Percentiles rank a stretch among this genome's conserved stretches.
These are phyloP conservation scores for Laothoe populi DNA, from an alignment of 2,888 invertebrate species.

Conservation along the genomic window DNA sequence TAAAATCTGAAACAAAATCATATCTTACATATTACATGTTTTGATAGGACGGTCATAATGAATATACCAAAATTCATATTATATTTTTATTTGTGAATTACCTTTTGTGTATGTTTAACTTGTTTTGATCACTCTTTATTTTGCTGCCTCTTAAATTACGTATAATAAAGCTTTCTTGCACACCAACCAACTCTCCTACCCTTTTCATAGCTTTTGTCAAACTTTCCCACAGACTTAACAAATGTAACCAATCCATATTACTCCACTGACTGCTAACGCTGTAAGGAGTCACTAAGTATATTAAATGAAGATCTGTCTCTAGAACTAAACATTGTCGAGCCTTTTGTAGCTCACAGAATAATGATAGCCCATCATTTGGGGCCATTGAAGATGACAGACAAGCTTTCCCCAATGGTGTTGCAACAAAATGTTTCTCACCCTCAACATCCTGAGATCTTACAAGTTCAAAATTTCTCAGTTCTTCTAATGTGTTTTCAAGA, in stretches of 20 bases:
- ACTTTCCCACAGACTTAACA: slow-evolving; percentile 92
- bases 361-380: slow-evolving; percentile 95
- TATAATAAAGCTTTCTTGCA: slow-evolving; percentile 94
- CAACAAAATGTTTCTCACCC: slow-evolving; percentile 84
- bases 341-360: slow-evolving; percentile 95
- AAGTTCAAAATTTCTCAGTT: slow-evolving; percentile 92
- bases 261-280: slow-evolving; percentile 92
- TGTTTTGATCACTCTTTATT: slow-evolving; percentile 80
- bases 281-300: slow-evolving; percentile 98
- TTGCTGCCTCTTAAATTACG: slow-evolving; percentile 88
- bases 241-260: slow-evolving; percentile 92
- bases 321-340: slow-evolving; percentile 96
- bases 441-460: slow-evolving; percentile 86
- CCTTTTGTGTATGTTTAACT: slow-evolving; percentile 87
- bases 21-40: background rate
- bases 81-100: slow-evolving; percentile 43
- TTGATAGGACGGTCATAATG: background rate
- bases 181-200: slow-evolving; percentile 95
- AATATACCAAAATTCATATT: background rate
- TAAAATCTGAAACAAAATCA: slow-evolving; percentile 87
- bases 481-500: slow-evolving; percentile 86
- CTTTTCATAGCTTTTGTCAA: slow-evolving; percentile 91
- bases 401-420: slow-evolving; percentile 96
- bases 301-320: slow-evolving; percentile 96
- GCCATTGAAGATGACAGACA: slow-evolving; percentile 96